Evolutionary conservation across 35 echinoderm and acorn worm species (phyloP).

Genomic region (Diadema setosum): DNA sequence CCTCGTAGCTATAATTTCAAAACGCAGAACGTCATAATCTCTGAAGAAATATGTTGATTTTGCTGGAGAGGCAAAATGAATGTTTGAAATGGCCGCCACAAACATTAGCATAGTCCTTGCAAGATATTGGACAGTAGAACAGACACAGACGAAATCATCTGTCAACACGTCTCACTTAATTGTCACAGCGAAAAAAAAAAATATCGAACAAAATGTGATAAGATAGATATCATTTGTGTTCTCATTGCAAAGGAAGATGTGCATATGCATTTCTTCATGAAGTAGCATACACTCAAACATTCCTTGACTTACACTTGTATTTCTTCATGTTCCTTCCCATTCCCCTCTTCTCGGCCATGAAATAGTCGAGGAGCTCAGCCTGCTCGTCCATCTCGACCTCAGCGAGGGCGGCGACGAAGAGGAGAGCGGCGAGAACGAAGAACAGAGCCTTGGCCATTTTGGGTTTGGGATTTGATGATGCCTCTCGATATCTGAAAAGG

Average conservation of each 20-base stretch:
- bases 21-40: not conserved
- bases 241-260: not conserved
- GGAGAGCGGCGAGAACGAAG: not conserved
- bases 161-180: not conserved
- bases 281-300: not conserved
- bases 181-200: not conserved
- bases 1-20: not conserved
- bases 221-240: not conserved
- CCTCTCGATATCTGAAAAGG: too few relatives aligned
- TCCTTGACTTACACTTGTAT: not conserved
- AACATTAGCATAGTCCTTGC: not conserved
- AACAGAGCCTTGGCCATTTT: constrained; percentile 15
- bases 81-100: too few relatives aligned
- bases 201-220: not conserved
- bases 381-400: not conserved
- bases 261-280: too few relatives aligned
- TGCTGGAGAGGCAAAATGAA: not conserved
- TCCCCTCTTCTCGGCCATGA: not conserved
- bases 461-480: too few relatives aligned
- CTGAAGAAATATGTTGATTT: not conserved
- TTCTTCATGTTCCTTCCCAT: not conserved
- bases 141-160: not conserved
- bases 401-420: constrained; percentile 3
- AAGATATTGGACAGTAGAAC: not conserved
- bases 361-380: not conserved